phyloP scores from a whole-genome alignment of 2,113 vertebrate genomes.

The Porphyrio hochstetteri region DNA sequence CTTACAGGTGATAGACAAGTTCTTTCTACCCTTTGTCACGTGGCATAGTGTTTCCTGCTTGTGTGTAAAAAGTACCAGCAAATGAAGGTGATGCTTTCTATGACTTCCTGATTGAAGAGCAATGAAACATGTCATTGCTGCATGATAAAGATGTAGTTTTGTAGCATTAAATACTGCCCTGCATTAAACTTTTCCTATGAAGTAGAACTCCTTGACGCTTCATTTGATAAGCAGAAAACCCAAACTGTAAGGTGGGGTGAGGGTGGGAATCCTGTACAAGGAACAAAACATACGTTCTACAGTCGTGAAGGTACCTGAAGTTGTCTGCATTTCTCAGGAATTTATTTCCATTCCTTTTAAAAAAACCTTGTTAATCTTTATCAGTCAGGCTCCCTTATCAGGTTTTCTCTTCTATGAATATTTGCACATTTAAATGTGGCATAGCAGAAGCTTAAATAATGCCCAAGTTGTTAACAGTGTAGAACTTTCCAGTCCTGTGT shows the following conservation, averaged over 20 bases:
- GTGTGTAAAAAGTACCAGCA: not conserved
- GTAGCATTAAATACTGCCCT: not conserved
- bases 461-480: not conserved
- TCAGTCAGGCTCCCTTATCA: not conserved
- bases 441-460: not conserved
- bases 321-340: not conserved
- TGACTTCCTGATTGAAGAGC: not conserved
- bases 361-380: not conserved
- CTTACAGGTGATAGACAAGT: constrained; percentile 24
- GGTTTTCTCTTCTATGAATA: not conserved
- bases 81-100: not conserved
- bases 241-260: not conserved
- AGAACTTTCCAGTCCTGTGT: not conserved
- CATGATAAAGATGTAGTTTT: not conserved
- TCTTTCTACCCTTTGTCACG: not conserved
- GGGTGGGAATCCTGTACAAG: not conserved
- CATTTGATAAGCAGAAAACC: not conserved
- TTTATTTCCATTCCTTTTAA: not conserved
- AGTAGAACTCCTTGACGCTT: not conserved
- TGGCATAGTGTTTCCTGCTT: not conserved
- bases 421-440: not conserved
- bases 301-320: not conserved
- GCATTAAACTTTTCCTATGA: not conserved
- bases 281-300: not conserved
- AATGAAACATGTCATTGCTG: not conserved